Percentiles rank a stretch among this genome's conserved stretches.
Conservation (phyloP, 1,140 invertebrate species). For the Linepithema humile region DNA sequence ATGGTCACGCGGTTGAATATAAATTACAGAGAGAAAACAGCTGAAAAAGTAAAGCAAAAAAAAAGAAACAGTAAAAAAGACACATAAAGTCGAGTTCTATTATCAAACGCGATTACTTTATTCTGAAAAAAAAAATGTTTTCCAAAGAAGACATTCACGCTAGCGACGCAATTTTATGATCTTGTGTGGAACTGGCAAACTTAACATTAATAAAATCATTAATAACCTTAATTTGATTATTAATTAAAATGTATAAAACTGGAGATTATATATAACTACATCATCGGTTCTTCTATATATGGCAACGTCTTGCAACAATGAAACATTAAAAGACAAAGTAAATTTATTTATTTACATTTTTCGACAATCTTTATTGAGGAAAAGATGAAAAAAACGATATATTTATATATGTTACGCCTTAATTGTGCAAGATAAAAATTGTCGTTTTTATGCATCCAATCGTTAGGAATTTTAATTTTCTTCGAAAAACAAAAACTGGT, state of each 20-base stretch:
- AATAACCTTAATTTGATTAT: not conserved
- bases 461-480: conserved; percentile 74
- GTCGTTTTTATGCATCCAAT: conserved; percentile 62
- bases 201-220: conserved; percentile 55
- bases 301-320: not conserved
- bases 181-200: conserved; percentile 59
- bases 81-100: too few species aligned
- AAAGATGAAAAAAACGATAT: conserved; percentile 37
- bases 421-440: conserved; percentile 68
- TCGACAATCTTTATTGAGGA: not conserved
- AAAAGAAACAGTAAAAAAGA: too few species aligned
- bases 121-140: not conserved
- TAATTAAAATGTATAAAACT: not conserved
- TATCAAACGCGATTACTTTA: not conserved
- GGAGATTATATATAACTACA: not conserved
- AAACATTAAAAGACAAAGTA: not conserved
- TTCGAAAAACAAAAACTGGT: conserved; percentile 71
- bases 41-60: too few species aligned
- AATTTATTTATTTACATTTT: conserved; percentile 9
- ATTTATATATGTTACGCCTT: conserved; percentile 72
- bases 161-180: conserved; percentile 41
- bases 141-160: too few species aligned
- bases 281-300: not conserved
- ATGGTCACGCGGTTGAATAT: too few species aligned
- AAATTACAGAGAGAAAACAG: too few species aligned